These are phyloP conservation scores for Parnassius glacialis DNA, from an alignment of 2,888 invertebrate genomes.

Conservation along the genomic window DNA sequence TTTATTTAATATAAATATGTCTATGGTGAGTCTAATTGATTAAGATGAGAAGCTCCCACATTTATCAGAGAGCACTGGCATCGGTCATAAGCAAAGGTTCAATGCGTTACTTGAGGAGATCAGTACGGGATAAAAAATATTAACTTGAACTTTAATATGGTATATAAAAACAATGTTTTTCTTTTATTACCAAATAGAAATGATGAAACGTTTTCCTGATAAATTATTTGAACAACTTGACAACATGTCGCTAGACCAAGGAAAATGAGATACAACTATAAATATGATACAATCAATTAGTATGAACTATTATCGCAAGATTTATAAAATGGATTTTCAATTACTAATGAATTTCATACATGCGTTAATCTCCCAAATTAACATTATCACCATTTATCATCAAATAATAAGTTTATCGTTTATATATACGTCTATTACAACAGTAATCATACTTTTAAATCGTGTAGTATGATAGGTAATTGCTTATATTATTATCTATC, in stretches of 20 bases:
- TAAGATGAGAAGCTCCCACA: no score
- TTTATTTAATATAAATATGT: no score
- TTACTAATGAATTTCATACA: slow-evolving; percentile 10
- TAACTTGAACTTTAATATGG: no score
- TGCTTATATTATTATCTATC: background rate
- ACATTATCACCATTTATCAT: slow-evolving; percentile 26
- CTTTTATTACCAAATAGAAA: no score
- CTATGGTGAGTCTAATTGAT: no score
- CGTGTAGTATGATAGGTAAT: slow-evolving; percentile 19
- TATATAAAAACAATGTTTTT: no score
- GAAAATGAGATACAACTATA: slow-evolving; percentile 12
- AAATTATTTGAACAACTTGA: no score
- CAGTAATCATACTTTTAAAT: slow-evolving; percentile 26
- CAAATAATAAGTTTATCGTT: slow-evolving; percentile 25
- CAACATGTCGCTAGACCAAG: background rate
- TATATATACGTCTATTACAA: slow-evolving; percentile 23
- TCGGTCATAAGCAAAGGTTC: no score
- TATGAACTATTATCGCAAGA: slow-evolving; percentile 15
- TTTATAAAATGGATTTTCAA: slow-evolving; percentile 20
- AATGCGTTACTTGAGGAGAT: no score
- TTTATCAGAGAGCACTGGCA: no score
- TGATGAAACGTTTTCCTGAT: no score
- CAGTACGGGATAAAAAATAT: no score
- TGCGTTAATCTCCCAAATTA: slow-evolving; percentile 29
- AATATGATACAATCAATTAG: slow-evolving; percentile 3